Conservation (phyloP, 2,888 invertebrate species). For the Calameuta pallipes region DNA sequence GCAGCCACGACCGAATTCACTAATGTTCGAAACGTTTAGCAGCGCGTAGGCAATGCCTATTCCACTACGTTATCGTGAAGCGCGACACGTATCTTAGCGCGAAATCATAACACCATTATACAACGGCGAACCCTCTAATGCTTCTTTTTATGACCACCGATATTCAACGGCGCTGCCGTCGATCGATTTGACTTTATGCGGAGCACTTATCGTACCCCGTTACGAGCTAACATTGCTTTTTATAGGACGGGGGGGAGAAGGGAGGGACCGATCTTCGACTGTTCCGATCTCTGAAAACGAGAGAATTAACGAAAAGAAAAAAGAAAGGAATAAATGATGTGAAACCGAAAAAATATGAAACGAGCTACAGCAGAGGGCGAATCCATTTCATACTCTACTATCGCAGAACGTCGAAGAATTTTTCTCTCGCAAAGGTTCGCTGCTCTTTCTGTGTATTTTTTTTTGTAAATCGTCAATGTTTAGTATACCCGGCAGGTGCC, state of each 20-base stretch:
- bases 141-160: constrained; percentile 55
- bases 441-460: background rate
- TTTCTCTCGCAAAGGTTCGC: background rate
- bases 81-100: constrained; percentile 41
- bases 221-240: constrained; percentile 65
- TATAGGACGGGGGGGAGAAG: constrained; percentile 47
- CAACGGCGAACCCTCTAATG: constrained; percentile 29
- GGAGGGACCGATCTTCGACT: constrained; percentile 29
- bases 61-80: constrained; percentile 20
- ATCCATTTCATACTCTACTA: background rate
- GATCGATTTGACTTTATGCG: constrained; percentile 58
- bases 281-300: constrained; percentile 41
- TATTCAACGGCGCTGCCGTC: constrained; percentile 54
- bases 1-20: constrained; percentile 11
- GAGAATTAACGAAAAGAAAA: background rate
- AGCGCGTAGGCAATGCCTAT: constrained; percentile 25
- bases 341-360: background rate
- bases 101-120: constrained; percentile 61
- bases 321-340: background rate
- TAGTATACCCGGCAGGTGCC: constrained; percentile 51
- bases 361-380: background rate
- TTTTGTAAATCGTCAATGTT: constrained; percentile 45
- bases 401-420: background rate
- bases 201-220: constrained; percentile 63
- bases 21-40: constrained; percentile 52